These are phyloP conservation scores for Melanophora roralis DNA, from an alignment of 2,888 invertebrate species.

Conservation along the genomic window DNA sequence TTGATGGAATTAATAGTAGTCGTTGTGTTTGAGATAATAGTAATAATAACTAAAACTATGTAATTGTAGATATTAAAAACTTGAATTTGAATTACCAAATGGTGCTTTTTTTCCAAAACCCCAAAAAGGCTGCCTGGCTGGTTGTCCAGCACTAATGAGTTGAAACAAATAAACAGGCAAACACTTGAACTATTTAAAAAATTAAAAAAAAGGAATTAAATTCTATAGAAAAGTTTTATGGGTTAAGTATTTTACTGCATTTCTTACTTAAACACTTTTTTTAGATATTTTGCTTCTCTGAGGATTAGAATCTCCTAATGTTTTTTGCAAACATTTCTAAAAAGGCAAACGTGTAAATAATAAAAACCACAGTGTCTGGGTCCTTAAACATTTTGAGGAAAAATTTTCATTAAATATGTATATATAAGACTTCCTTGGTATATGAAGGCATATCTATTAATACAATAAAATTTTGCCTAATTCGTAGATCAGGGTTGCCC, in stretches of 20 bases:
- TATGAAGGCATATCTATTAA: no score
- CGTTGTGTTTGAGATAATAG: conserved; percentile 39
- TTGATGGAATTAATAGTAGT: background rate
- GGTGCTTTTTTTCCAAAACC: conserved; percentile 29
- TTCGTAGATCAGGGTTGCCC: no score
- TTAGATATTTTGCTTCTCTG: conserved; percentile 21
- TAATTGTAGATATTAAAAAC: conserved; percentile 60
- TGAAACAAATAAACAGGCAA: conserved; percentile 33
- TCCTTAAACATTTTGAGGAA: no score
- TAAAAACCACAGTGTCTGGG: background rate
- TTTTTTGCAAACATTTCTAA: conserved; percentile 47
- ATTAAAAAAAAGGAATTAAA: background rate
- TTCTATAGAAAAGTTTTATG: conserved; percentile 2
- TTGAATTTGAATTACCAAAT: conserved; percentile 57
- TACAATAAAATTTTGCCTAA: no score
- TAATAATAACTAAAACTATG: conserved; percentile 51
- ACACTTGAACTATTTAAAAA: background rate
- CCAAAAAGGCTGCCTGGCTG: background rate
- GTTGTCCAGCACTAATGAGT: conserved; percentile 49
- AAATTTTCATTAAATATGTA: no score
- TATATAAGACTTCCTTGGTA: no score
- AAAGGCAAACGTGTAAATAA: conserved; percentile 50
- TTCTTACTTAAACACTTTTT: conserved; percentile 40
- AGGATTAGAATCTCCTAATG: conserved; percentile 62
- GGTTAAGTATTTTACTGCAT: conserved; percentile 15